Base-by-base conservation (phyloP, 2,113 vertebrate genomes). In the Sander vitreus region DNA sequence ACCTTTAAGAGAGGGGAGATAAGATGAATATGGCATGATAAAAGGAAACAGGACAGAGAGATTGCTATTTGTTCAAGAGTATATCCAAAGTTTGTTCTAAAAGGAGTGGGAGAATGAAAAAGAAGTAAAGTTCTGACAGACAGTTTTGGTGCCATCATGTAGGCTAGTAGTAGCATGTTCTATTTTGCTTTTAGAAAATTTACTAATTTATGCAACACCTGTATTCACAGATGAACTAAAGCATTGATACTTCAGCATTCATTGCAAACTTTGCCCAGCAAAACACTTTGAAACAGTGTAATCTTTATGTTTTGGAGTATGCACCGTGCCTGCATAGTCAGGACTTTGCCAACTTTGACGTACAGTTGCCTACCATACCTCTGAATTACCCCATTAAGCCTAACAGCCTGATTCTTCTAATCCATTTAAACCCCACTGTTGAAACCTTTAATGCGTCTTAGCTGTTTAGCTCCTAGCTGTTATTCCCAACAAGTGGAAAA, bases 341-440 rank as follows among this genome's bases (percentile, higher is more conserved):
- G 54, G 58, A 36, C 9, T 43, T 43, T 43, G 39, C 39, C 18
- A 62, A 81, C 30, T 62, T 39, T 77, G 21, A 50, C 21, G 5
- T 59, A 21, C 53, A 39, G 27, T 60, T 68, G 39, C 39, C 10
- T 43, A 39, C 23, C 45, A 76, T 67, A 47, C 36, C 39, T 12
- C 18, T 53, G 62, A 75, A 59, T 84, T 69, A 39, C 54, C 0
- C 1, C 50, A 43, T 63, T 88, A 88, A 92, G 89, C 85, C 72
- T 57, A 76, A 1, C 77, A 80, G 75, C 73, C 68, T 78, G 58
- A 88, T 88, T 48, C 45, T 50, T 30, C 21, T 88, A 85, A 94
- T 92, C 92, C 74, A 33, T 47, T 84, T 85, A 89, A 76, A 79
- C 14, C 66, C 25, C 30, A 3, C 63, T 89, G 88, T 84, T 55